phyloP scores from a whole-genome alignment of 92 coral and sea anemone genomes.

The Heliopora coerulea region DNA sequence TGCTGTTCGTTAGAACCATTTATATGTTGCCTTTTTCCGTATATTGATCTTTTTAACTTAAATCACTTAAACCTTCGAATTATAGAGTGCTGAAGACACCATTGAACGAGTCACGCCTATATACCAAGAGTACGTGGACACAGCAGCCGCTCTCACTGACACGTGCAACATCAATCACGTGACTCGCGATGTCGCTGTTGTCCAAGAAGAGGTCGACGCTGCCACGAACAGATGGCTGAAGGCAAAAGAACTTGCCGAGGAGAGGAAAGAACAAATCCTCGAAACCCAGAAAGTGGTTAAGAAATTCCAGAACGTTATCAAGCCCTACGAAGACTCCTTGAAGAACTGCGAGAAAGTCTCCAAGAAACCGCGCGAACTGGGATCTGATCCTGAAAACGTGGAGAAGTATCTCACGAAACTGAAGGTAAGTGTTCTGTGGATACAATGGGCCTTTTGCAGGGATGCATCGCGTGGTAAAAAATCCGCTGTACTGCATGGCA shows the following conservation, averaged over 20 bases:
- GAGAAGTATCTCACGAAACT: slow-evolving; percentile 59
- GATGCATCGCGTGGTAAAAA: too few species aligned
- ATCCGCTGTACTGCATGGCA: too few species aligned
- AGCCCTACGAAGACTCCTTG: slow-evolving; percentile 75
- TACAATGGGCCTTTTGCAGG: too few species aligned
- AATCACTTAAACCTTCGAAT: slow-evolving; percentile 51
- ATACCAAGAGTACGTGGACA: slow-evolving; percentile 71
- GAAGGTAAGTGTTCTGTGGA: slow-evolving; percentile 48
- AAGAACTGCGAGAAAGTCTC: slow-evolving; percentile 64
- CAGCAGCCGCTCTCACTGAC: slow-evolving; percentile 65
- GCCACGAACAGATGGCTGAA: slow-evolving; percentile 73
- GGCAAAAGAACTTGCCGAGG: slow-evolving; percentile 72
- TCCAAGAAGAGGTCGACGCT: slow-evolving; percentile 65
- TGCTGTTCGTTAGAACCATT: too few species aligned
- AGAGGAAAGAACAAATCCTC: slow-evolving; percentile 64
- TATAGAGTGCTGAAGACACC: slow-evolving; percentile 86
- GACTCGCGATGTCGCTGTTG: slow-evolving; percentile 77
- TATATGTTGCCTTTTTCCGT: too few species aligned
- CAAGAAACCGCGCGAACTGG: slow-evolving; percentile 77
- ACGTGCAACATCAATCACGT: slow-evolving; percentile 72
- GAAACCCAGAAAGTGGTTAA: slow-evolving; percentile 78
- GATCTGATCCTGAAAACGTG: slow-evolving; percentile 68
- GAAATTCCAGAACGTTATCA: slow-evolving; percentile 72
- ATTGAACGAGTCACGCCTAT: slow-evolving; percentile 91
- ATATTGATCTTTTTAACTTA: too few species aligned